Evolutionary conservation across 2,113 vertebrate genomes (phyloP).

Genomic region (Amphilophus citrinellus): DNA sequence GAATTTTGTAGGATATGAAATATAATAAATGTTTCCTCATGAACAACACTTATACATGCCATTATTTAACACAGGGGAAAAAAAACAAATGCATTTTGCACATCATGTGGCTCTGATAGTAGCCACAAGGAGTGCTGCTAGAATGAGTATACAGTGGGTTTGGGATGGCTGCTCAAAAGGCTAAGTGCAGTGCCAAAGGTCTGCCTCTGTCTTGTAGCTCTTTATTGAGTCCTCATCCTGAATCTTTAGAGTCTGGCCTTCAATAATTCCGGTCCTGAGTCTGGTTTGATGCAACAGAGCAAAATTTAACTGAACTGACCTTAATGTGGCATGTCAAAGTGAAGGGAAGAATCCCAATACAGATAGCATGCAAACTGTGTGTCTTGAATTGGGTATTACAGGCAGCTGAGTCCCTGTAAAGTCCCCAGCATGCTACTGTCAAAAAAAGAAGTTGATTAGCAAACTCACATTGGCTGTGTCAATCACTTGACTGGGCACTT

Average conservation of each 20-base stretch:
- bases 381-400: background rate
- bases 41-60: background rate
- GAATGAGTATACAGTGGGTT: background rate
- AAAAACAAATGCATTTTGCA: background rate
- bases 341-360: background rate
- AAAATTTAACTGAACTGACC: background rate
- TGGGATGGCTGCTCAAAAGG: background rate
- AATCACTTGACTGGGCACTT: too few relatives aligned
- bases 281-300: background rate
- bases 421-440: too few relatives aligned
- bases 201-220: background rate
- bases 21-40: background rate
- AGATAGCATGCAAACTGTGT: background rate
- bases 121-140: background rate
- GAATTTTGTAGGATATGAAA: background rate
- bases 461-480: too few relatives aligned
- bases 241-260: background rate
- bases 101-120: background rate
- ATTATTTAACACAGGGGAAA: background rate
- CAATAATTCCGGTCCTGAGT: background rate
- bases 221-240: background rate
- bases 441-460: too few relatives aligned
- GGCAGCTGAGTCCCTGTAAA: background rate
- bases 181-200: background rate
- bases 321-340: background rate